phyloP scores from a whole-genome alignment of 2,113 vertebrate species.

The Entosphenus tridentatus region DNA sequence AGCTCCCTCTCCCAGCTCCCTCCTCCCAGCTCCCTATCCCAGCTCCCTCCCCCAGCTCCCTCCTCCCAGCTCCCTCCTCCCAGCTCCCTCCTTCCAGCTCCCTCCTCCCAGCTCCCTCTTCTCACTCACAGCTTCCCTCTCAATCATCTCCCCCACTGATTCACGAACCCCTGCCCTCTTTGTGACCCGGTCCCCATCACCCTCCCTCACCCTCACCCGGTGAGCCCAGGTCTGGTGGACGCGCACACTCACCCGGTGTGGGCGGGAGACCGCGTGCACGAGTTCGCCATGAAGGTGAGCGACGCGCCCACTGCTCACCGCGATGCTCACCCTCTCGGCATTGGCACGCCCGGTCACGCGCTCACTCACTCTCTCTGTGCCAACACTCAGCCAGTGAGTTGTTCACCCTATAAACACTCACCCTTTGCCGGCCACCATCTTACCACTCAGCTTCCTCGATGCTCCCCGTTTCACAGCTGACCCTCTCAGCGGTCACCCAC shows the following conservation, averaged over 20 bases:
- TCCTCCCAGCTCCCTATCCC: too few species aligned
- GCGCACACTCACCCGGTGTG: conserved; percentile 88
- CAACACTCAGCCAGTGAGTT: too few species aligned
- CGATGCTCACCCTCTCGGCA: background rate
- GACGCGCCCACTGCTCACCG: background rate
- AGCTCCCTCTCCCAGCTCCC: background rate
- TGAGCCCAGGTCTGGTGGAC: conserved; percentile 58
- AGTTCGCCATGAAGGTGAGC: conserved; percentile 92
- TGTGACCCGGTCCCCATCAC: background rate
- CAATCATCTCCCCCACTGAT: background rate
- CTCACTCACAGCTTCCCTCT: background rate
- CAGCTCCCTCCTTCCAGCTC: too few species aligned
- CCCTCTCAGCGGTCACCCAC: background rate
- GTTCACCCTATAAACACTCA: too few species aligned
- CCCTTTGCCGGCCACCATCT: too few species aligned
- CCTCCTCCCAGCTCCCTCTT: background rate
- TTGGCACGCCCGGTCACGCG: too few species aligned
- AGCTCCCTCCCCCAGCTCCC: background rate
- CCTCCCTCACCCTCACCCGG: conserved; percentile 10
- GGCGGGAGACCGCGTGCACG: conserved; percentile 84
- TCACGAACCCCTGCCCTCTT: background rate
- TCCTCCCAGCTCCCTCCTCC: background rate
- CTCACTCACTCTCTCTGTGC: too few species aligned
- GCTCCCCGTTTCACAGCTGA: too few species aligned
- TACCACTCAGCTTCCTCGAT: too few species aligned